Evolutionary conservation across 2,113 vertebrate genomes (phyloP).

Genomic region (Prochilodus magdalenae): DNA sequence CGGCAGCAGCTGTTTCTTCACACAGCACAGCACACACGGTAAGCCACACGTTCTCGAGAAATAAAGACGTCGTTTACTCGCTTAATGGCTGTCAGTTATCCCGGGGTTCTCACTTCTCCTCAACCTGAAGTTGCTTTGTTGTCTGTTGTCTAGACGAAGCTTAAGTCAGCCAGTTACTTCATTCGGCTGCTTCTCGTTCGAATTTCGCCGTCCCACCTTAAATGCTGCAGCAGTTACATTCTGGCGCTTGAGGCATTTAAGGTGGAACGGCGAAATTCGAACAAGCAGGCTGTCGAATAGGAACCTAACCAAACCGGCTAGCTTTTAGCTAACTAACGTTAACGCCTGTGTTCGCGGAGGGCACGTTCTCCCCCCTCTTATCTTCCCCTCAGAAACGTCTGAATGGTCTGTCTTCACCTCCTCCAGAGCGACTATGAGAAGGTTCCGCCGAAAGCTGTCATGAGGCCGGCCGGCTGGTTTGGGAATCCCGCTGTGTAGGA

Average conservation of each 20-base stretch:
- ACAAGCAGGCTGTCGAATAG: too few relatives aligned
- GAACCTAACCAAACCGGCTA: neutral
- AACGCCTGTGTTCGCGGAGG: neutral
- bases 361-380: neutral
- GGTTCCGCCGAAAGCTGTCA: conserved; percentile 64
- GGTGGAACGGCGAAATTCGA: too few relatives aligned
- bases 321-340: neutral
- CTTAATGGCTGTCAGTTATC: neutral
- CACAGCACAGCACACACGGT: neutral
- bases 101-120: neutral
- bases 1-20: conserved; percentile 2
- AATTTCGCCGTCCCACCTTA: too few relatives aligned
- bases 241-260: too few relatives aligned
- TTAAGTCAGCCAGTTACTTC: too few relatives aligned
- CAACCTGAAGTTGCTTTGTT: neutral
- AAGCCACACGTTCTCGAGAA: neutral
- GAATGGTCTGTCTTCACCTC: conserved; percentile 5
- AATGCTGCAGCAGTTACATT: too few relatives aligned
- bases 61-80: too few relatives aligned
- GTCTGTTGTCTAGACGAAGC: too few relatives aligned
- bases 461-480: conserved; percentile 68
- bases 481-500: conserved; percentile 55
- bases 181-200: too few relatives aligned
- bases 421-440: conserved; percentile 68
- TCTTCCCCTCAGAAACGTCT: neutral